A percentile compares a stretch with the other conserved stretches of the same genome.
Conservation (phyloP, 1,140 invertebrate species). For the Chironomus striatipennis region DNA sequence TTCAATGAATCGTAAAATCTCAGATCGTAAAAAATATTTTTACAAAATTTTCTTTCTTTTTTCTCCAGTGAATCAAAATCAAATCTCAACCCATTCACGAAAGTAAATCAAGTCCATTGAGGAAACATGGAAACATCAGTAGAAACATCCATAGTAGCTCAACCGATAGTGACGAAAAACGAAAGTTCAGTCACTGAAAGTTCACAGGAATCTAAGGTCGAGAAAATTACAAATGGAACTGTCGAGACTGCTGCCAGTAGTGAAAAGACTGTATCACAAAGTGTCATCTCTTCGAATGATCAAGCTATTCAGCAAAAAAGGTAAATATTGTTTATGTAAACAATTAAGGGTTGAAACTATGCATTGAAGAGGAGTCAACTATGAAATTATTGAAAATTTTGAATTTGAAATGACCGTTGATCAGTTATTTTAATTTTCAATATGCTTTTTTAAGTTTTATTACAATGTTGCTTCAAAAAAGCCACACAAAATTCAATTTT, state of each 20-base stretch:
- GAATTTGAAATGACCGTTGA: too few species aligned
- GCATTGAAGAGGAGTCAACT: too few species aligned
- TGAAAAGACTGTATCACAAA: not conserved
- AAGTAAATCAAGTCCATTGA: not conserved
- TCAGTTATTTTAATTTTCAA: too few species aligned
- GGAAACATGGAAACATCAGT: not conserved
- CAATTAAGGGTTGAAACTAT: too few species aligned
- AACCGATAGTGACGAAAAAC: not conserved
- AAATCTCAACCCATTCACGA: not conserved
- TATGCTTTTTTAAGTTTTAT: too few species aligned
- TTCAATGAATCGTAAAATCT: not conserved
- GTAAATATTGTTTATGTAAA: too few species aligned
- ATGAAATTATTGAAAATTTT: too few species aligned
- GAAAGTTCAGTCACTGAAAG: constrained; percentile 17
- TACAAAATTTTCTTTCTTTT: not conserved
- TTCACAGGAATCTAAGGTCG: not conserved
- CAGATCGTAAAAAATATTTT: not conserved
- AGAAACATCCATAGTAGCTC: not conserved
- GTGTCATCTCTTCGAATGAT: not conserved
- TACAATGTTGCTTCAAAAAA: too few species aligned
- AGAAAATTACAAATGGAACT: constrained; percentile 17
- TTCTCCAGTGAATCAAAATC: not conserved
- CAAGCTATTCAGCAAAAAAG: not conserved
- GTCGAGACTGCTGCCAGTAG: not conserved
- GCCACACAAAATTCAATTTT: too few species aligned